Evolutionary conservation across 2,797 vertebrate genomes (phyloP), one percentile per base, ranked within the genome.

Genomic region (Mormyrops boulengeri): DNA sequence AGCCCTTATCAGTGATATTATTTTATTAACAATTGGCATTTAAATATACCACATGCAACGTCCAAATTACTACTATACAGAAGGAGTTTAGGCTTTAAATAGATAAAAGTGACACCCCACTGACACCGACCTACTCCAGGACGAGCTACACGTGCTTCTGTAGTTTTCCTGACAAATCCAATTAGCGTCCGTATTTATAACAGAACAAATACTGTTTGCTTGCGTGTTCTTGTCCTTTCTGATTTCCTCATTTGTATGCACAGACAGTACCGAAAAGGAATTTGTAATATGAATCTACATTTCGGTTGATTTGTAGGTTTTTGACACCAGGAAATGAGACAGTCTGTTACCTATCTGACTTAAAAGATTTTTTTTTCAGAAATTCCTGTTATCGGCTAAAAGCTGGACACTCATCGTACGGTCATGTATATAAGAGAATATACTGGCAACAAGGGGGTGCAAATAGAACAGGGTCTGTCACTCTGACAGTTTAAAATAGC

Each of bases 401-500:
- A 26, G 22, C 57, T 82, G 34, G 17, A 47, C 14, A 82, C 38
- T 38, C 60, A 5, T 2, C 7, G 60, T 26, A n/a, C 60, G 22
- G 60, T 62, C 22, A 62, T 62, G 8, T 14, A 88, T 87, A 55
- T 66, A 85, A 85, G 41, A 85, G 89, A 89, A 55, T 57, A 88
- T 73, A 62, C 77, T 82, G 88, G 89, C 87, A 90, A 88, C 90
- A 90, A 88, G 88, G 90, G 87, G 89, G 84, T 92, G 26, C 85
- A 89, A 88, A 90, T 89, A 89, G 91, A 89, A 86, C 88, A 66
- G 91, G 82, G 89, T 89, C 52, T 47, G 2, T 44, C 12, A 86
- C 89, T 87, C 77, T 89, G 49, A 26, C 26, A 69, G 89, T 88
- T 89, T 92, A 90, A 92, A 92, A 92, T 92, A 92, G 91, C 89